Percentiles rank a stretch among this genome's conserved stretches.
Conservation (phyloP, 1,140 invertebrate species). For the Triops cancriformis region DNA sequence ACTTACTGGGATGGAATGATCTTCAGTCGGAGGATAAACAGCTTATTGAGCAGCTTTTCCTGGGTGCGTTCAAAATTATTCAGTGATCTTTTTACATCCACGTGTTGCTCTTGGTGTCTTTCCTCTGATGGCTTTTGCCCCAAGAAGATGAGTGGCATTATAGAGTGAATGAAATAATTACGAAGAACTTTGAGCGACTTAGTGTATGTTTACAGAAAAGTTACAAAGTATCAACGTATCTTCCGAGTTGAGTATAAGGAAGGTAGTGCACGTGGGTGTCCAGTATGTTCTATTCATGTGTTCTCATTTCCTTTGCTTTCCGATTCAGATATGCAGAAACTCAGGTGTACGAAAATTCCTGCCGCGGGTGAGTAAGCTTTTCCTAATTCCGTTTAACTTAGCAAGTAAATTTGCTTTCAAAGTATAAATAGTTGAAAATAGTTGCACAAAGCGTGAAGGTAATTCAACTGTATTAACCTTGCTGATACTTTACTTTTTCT, state of each 20-base stretch:
- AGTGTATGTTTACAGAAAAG: no score
- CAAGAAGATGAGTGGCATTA: no score
- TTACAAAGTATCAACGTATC: no score
- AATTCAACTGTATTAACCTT: no score
- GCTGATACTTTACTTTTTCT: no score
- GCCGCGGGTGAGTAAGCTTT: background rate
- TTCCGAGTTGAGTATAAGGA: no score
- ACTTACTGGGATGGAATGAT: conserved; percentile 65
- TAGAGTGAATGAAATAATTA: no score
- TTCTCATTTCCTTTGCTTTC: background rate
- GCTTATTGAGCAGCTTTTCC: conserved; percentile 46
- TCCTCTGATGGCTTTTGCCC: no score
- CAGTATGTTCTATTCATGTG: background rate
- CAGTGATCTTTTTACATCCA: background rate
- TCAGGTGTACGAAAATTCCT: background rate
- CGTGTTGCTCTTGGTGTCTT: background rate
- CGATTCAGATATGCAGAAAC: background rate
- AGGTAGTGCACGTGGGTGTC: background rate
- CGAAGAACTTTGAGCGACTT: no score
- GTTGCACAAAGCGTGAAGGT: no score
- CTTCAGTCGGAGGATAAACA: conserved; percentile 58
- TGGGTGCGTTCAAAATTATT: conserved; percentile 27
- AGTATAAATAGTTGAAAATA: background rate
- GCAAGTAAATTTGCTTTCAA: background rate
- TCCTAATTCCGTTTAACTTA: background rate